Evolutionary conservation across 2,888 invertebrate species (phyloP).

Genomic region (Caenorhabditis panamensis): DNA sequence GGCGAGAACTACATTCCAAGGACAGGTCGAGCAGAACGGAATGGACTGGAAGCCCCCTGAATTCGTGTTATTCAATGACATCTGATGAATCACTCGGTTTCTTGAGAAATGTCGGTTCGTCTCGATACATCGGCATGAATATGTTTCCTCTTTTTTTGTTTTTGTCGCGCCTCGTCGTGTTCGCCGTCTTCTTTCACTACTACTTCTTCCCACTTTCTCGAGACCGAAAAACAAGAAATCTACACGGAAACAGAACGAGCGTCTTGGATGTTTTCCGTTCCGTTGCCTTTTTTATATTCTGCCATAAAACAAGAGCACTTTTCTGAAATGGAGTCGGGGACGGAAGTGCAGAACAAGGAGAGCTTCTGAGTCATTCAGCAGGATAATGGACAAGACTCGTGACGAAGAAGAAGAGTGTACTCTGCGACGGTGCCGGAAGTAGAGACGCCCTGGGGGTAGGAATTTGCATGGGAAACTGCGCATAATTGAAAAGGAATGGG

Average conservation of each 20-base stretch:
- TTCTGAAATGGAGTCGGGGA: background rate
- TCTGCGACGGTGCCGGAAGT: background rate
- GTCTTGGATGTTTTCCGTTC: slow-evolving; percentile 7
- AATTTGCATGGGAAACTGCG: slow-evolving; percentile 19
- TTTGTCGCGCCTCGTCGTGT: slow-evolving; percentile 3
- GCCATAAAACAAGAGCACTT: slow-evolving; percentile 16
- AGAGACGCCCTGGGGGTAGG: background rate
- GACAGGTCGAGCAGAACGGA: background rate
- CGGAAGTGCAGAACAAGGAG: slow-evolving; percentile 5
- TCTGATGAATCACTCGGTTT: background rate
- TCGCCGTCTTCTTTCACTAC: background rate
- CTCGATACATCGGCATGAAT: background rate
- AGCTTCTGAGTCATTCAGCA: background rate
- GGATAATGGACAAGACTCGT: slow-evolving; percentile 1
- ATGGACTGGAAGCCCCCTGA: too few species aligned
- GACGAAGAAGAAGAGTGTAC: background rate
- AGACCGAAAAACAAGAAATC: slow-evolving; percentile 32
- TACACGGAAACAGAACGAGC: slow-evolving; percentile 10
- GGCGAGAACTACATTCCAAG: slow-evolving; percentile 45
- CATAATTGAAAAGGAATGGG: slow-evolving; percentile 14
- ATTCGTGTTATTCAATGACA: background rate
- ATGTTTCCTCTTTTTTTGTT: slow-evolving; percentile 11
- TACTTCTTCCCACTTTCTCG: background rate
- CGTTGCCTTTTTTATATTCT: slow-evolving; percentile 3
- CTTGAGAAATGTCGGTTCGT: background rate